Percentiles rank a stretch among this genome's conserved stretches.
Evolutionary conservation across 2,888 invertebrate species (phyloP).

Genomic region (Orthonevra nobilis): DNA sequence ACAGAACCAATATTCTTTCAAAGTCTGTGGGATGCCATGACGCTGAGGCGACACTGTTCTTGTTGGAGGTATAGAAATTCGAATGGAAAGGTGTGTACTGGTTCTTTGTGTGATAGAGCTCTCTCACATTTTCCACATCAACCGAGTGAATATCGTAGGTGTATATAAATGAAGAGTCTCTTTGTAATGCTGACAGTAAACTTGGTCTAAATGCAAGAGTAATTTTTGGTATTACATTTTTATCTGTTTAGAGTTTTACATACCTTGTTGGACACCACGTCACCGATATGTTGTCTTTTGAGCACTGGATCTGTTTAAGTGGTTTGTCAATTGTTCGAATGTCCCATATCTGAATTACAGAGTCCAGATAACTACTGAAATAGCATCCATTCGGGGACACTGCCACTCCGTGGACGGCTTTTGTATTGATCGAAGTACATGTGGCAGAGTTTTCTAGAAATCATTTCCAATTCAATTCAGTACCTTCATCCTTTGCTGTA

Average conservation of each 20-base stretch:
- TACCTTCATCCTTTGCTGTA: background rate
- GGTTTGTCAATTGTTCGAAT: constrained; percentile 92
- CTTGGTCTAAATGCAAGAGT: constrained; percentile 83
- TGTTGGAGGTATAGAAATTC: constrained; percentile 74
- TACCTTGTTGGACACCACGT: constrained; percentile 93
- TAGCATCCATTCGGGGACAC: constrained; percentile 90
- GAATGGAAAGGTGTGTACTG: constrained; percentile 81
- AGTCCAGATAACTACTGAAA: constrained; percentile 91
- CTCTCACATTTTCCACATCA: constrained; percentile 86
- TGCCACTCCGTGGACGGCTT: constrained; percentile 91
- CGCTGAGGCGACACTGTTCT: constrained; percentile 84
- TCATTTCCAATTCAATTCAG: background rate
- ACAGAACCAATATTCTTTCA: constrained; percentile 77
- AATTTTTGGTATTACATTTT: too few species aligned
- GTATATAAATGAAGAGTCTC: constrained; percentile 88
- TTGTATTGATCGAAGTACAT: constrained; percentile 83
- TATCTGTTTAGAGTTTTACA: background rate
- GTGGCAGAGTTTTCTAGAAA: constrained; percentile 83
- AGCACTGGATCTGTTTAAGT: constrained; percentile 84
- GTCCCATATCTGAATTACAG: constrained; percentile 93
- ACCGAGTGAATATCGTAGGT: constrained; percentile 92
- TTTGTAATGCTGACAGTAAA: constrained; percentile 89
- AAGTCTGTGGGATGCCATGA: constrained; percentile 93
- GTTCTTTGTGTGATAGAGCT: constrained; percentile 88
- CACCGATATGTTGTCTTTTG: constrained; percentile 85